Base-by-base conservation (phyloP, 1,140 invertebrate genomes). In the Harpegnathos saltator region DNA sequence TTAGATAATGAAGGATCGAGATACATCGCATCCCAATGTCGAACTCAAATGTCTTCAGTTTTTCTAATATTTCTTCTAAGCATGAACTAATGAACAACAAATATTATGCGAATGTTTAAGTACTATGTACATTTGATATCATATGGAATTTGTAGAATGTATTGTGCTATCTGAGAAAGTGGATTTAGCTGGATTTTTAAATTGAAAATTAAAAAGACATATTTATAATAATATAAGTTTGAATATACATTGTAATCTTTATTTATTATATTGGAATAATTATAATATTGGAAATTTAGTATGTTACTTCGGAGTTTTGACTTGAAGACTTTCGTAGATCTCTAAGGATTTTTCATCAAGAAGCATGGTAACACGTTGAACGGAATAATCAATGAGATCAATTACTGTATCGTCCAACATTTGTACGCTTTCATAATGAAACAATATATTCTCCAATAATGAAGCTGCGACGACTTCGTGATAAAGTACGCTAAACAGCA, bases 331-430 rank as follows among this genome's bases (percentile, higher is more conserved):
- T 85, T 86, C 93, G 44, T 75, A 92, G 62, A 83, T 89, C 89
- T 85, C 89, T 83, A 77, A 89, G 84, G 84, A 94, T 92, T 94
- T 95, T 83, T 93, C 90, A 72, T 95, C 91, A 0, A 95, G 94
- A 58, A 96, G 92, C 33, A 93, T 91, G 22, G 95, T 95, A 0
- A 97, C 90, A 59, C 94, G 94, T 81, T 95, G 95, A 1, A 96
- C 94, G 48, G 95, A 94, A 88, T 98, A 98, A 92, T 97, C 97
- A n/a, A 97, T 94, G 1, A 98, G 91, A 93, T 98, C 97, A 11
- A 97, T 94, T 19, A 96, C 94, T 11, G 95, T 93, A 65, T 98
- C 97, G 58, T 95, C 95, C 59, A 98, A 93, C 38, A 96, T 95
- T 89, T 97, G 95, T 71, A 95, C 96, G 29, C 96, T 95, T 88